Conservation (phyloP, 2,797 vertebrate genomes). For the Micromesistius poutassou region DNA sequence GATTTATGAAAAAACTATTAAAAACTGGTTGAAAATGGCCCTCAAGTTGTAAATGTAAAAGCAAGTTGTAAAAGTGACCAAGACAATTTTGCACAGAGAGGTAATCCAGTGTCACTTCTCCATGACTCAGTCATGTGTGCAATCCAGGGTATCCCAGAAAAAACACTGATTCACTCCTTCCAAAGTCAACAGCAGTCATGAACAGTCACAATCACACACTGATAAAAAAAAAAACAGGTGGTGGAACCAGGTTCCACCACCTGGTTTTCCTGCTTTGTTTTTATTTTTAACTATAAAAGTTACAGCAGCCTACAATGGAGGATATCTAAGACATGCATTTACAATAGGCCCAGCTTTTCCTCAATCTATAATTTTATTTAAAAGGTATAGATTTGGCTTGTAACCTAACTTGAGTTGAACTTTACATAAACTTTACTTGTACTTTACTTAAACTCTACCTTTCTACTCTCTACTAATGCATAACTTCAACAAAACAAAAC, state of each 20-base stretch:
- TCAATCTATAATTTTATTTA: not conserved
- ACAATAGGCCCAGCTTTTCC: not conserved
- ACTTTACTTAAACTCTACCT: too few species aligned
- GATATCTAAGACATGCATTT: not conserved
- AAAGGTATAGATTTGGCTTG: not conserved
- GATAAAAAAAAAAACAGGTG: too few species aligned
- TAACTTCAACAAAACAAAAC: too few species aligned
- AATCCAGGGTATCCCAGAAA: slow-evolving; percentile 2
- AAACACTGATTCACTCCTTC: not conserved
- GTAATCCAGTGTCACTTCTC: slow-evolving; percentile 40
- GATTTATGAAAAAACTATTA: too few species aligned
- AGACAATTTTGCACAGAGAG: not conserved
- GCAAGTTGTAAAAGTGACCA: not conserved
- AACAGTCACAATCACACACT: not conserved
- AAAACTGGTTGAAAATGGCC: not conserved
- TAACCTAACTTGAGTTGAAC: not conserved
- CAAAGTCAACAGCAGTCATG: not conserved
- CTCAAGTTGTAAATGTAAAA: not conserved
- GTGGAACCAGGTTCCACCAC: not conserved
- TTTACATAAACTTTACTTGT: too few species aligned
- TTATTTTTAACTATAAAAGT: not conserved
- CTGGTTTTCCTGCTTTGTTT: not conserved
- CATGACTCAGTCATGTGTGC: slow-evolving; percentile 36
- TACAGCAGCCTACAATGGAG: not conserved
- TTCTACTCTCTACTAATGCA: too few species aligned